These are phyloP conservation scores for Casuarius casuarius DNA, from an alignment of 2,113 vertebrate genomes.

Conservation along the genomic window DNA sequence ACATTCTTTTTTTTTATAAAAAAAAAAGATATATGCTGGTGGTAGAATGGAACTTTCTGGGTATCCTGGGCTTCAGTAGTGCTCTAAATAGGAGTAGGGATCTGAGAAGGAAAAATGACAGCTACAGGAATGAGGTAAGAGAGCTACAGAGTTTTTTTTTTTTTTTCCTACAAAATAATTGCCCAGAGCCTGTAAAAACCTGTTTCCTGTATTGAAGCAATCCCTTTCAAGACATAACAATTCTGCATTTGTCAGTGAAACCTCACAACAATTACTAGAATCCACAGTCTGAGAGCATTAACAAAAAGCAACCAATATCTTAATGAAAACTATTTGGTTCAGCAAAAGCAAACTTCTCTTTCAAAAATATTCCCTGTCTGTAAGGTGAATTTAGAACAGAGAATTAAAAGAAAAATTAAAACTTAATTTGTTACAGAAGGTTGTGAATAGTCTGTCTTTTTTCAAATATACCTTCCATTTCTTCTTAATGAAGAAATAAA, in stretches of 20 bases:
- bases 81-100: background rate
- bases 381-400: background rate
- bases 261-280: background rate
- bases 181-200: background rate
- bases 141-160: background rate
- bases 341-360: slow-evolving; percentile 1
- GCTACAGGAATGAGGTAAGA: background rate
- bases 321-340: background rate
- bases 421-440: background rate
- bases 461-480: background rate
- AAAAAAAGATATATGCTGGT: background rate
- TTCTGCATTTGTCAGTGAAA: background rate
- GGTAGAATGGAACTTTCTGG: background rate
- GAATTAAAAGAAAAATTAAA: background rate
- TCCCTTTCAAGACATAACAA: slow-evolving; percentile 10
- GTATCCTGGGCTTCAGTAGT: background rate
- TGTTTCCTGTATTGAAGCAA: background rate
- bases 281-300: background rate
- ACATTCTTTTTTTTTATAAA: background rate
- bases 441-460: background rate
- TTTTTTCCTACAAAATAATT: background rate
- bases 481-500: background rate
- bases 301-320: background rate
- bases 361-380: background rate
- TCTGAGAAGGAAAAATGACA: background rate